Evolutionary conservation across 2,113 vertebrate species (phyloP).

Genomic region (Prinia subflava): DNA sequence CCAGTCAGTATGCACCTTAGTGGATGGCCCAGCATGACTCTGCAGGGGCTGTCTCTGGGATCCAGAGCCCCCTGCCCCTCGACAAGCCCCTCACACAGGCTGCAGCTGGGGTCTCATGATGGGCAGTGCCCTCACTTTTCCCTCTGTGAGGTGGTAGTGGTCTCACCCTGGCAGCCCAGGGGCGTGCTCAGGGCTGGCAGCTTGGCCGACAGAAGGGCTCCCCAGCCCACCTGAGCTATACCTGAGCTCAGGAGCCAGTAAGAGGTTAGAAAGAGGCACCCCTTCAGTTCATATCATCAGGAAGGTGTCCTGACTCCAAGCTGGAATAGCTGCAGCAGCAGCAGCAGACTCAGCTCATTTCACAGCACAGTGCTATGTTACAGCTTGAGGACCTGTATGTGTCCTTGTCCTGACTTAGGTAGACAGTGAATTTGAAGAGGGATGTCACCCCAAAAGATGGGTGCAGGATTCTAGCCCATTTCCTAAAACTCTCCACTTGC

Average conservation of each 20-base stretch:
- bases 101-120: background rate
- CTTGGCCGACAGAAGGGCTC: background rate
- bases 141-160: background rate
- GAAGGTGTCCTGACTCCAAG: background rate
- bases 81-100: background rate
- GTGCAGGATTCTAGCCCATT: background rate
- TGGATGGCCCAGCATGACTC: background rate
- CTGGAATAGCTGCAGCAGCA: background rate
- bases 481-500: background rate
- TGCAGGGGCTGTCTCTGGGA: background rate
- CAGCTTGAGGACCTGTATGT: background rate
- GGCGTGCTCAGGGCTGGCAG: fast-evolving
- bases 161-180: background rate
- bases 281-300: background rate
- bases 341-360: background rate
- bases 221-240: fast-evolving
- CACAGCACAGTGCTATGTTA: fast-evolving
- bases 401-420: background rate
- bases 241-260: fast-evolving
- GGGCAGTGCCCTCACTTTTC: background rate
- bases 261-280: background rate
- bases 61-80: fast-evolving
- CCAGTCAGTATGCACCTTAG: too few species aligned
- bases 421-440: background rate
- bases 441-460: background rate